Conservation (phyloP, 2,888 invertebrate species). For the Scotopteryx bipunctaria region DNA sequence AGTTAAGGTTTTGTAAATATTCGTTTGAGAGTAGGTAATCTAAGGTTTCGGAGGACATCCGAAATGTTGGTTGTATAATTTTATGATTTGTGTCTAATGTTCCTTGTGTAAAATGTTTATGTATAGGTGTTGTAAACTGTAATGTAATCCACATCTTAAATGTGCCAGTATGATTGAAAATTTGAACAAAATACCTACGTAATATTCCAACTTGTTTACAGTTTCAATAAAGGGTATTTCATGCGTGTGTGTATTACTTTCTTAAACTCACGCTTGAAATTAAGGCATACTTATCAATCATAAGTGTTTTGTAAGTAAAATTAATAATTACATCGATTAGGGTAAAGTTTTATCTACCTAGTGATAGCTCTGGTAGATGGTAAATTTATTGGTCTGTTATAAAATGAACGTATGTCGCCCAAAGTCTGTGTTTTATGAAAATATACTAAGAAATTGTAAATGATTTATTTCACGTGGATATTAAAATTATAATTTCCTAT, state of each 20-base stretch:
- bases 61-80: slow-evolving; percentile 42
- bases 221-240: too few species aligned
- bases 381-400: too few species aligned
- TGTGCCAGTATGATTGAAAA: background rate
- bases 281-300: too few species aligned
- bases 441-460: background rate
- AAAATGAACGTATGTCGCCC: background rate
- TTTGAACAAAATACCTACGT: too few species aligned
- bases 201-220: too few species aligned
- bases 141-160: slow-evolving; percentile 1
- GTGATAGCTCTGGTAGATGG: too few species aligned
- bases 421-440: background rate
- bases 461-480: background rate
- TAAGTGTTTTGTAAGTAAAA: too few species aligned
- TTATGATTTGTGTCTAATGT: slow-evolving; percentile 50
- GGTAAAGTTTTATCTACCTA: too few species aligned
- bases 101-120: slow-evolving; percentile 47
- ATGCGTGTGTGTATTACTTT: too few species aligned
- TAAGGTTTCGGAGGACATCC: slow-evolving; percentile 31
- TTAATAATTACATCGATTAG: too few species aligned
- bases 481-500: slow-evolving; percentile 12
- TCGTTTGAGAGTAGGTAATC: slow-evolving; percentile 40
- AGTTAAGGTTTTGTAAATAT: slow-evolving; percentile 63
- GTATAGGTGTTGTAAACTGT: slow-evolving; percentile 35
- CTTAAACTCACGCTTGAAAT: too few species aligned